A percentile compares a stretch with the other conserved stretches of the same genome.
These are phyloP conservation scores for Silurus asotus DNA, from an alignment of 2,113 vertebrate genomes.

Conservation along the genomic window DNA sequence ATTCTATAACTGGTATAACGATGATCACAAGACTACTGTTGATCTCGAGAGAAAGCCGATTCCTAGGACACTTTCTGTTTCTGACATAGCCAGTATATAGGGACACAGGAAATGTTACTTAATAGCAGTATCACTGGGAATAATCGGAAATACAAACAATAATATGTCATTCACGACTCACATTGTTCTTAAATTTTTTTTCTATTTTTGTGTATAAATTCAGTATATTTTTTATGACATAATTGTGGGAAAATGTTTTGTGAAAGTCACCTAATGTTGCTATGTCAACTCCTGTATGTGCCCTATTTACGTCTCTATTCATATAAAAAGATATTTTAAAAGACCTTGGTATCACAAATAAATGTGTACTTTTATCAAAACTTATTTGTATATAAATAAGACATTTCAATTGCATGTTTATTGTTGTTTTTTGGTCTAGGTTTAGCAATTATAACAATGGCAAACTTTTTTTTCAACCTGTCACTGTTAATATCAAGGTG, in stretches of 20 bases:
- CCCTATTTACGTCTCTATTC: too few species aligned
- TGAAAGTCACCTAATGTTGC: too few species aligned
- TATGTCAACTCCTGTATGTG: too few species aligned
- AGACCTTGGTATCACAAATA: too few species aligned
- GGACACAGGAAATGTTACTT: neutral
- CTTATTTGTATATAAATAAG: too few species aligned
- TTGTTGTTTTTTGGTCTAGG: neutral
- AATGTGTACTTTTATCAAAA: too few species aligned
- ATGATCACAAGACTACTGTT: neutral
- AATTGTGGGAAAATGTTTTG: too few species aligned
- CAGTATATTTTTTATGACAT: too few species aligned
- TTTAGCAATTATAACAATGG: neutral
- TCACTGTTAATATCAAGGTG: neutral
- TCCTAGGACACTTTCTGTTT: constrained; percentile 4
- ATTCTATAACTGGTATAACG: too few species aligned
- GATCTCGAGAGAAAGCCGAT: neutral
- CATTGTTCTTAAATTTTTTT: neutral
- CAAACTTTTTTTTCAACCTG: neutral
- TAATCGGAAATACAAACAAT: neutral
- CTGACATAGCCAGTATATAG: neutral
- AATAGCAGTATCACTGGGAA: neutral
- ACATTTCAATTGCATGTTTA: neutral
- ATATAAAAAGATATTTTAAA: too few species aligned
- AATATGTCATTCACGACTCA: neutral
- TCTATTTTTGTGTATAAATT: neutral